Base-by-base conservation (phyloP, 2,113 vertebrate species). In the Zapus hudsonius region DNA sequence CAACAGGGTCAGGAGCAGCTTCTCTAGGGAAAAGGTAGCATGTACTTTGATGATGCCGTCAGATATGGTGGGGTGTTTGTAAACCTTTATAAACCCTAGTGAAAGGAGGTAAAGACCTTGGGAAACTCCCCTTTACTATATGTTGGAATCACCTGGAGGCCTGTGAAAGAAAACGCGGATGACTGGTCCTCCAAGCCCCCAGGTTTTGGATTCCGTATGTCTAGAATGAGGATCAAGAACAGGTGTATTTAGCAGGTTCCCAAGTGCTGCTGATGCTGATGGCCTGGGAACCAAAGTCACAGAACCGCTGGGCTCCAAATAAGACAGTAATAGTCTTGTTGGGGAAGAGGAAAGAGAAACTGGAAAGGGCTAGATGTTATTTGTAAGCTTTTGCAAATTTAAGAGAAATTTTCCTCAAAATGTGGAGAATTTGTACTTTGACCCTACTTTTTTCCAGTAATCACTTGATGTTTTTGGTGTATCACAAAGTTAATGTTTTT, bases 381-480 rank as follows among this genome's bases (percentile, higher is more conserved):
- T 7, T 33, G n/a, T 4, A 57, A 27, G 17, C 25, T 76, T 87
- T 91, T 88, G 44, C 20, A 66, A 44, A 87, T 40, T 78, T 52
- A 84, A 42, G 15, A 31, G 36, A 63, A 42, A 8, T 1, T 75
- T 84, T 75, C 15, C 61, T 91, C n/a, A 73, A 57, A 52, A 9
- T 44, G 20, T 52, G 22, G 52, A 44, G 33, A 55, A 31, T 92
- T 40, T 57, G n/a, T 4, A 64, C 47, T 81, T 85, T 81, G 80
- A n/a, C n/a, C n/a, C n/a, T n/a, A n/a, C n/a, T n/a, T 84, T 91
- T 87, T 88, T 84, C 52, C 52, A 84, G 9, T 84, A 84, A 23
- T 67, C 73, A 67, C 23, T 84, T 74, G 23, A 59, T 59, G 36
- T 33, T 78, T 90, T 79, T 83, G 64, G 64, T 70, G 25, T 55